Percentiles rank a stretch among this genome's conserved stretches.
Conservation (phyloP, 2,113 vertebrate genomes). For the Mormyrus lacerda region DNA sequence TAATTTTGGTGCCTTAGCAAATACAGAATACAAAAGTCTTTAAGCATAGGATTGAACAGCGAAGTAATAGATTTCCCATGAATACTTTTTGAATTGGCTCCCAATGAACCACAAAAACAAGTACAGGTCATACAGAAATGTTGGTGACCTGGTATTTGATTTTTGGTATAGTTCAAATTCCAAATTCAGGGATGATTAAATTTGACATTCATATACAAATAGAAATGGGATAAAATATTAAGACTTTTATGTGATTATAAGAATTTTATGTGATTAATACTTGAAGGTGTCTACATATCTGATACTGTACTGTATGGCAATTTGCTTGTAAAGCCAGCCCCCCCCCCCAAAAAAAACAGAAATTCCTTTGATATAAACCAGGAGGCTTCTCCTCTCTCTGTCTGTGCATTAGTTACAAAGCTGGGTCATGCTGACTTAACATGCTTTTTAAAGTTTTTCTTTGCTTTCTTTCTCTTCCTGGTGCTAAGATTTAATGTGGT, state of each 20-base stretch:
- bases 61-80: neutral
- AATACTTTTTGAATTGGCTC: neutral
- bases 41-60: neutral
- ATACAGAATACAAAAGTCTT: neutral
- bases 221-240: neutral
- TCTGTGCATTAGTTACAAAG: neutral
- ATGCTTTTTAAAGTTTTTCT: neutral
- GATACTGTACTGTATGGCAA: neutral
- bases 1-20: neutral
- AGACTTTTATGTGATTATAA: neutral
- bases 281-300: neutral
- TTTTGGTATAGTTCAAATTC: neutral
- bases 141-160: neutral
- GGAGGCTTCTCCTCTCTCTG: neutral
- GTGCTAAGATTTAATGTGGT: conserved; percentile 1
- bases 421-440: conserved; percentile 18
- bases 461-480: neutral
- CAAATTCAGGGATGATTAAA: neutral
- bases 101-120: neutral
- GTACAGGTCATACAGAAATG: neutral
- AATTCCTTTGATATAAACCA: neutral
- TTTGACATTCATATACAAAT: neutral
- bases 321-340: neutral
- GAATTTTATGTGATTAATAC: neutral
- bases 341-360: neutral